Conservation (phyloP, 1,140 invertebrate species). For the Scaptomyza pallida region DNA sequence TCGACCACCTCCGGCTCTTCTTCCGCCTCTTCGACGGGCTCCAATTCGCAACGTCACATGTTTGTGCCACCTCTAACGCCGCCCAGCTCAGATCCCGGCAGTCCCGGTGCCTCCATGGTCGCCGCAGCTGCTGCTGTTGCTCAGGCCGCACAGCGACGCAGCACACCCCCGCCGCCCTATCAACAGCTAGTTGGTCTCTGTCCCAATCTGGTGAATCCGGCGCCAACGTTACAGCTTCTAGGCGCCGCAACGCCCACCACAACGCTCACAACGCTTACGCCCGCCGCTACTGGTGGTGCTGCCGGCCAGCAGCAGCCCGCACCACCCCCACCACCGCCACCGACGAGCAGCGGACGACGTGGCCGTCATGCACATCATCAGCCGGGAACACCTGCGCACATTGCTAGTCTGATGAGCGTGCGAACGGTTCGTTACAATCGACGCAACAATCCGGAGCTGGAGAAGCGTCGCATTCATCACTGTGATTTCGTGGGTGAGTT, state of each 20-base stretch:
- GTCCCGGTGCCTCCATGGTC: slow-evolving; percentile 86
- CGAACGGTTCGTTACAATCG: slow-evolving; percentile 90
- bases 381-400: slow-evolving; percentile 72
- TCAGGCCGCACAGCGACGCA: slow-evolving; percentile 84
- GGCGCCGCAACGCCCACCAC: slow-evolving; percentile 53
- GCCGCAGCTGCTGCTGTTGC: slow-evolving; percentile 84
- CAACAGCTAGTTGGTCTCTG: slow-evolving; percentile 71
- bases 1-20: slow-evolving; percentile 66
- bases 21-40: slow-evolving; percentile 56
- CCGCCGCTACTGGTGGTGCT: slow-evolving; percentile 42
- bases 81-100: slow-evolving; percentile 92
- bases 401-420: slow-evolving; percentile 82
- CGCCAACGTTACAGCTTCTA: slow-evolving; percentile 53
- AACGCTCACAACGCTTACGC: slow-evolving; percentile 69
- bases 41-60: slow-evolving; percentile 85
- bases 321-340: slow-evolving; percentile 71
- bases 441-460: slow-evolving; percentile 97
- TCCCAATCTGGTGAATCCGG: slow-evolving; percentile 56
- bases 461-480: slow-evolving; percentile 96
- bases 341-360: slow-evolving; percentile 52
- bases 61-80: slow-evolving; percentile 92
- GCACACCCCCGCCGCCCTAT: slow-evolving; percentile 84
- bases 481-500: slow-evolving; percentile 96
- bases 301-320: slow-evolving; percentile 36
- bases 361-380: slow-evolving; percentile 70